Evolutionary conservation across 2,888 invertebrate species (phyloP).

Genomic region (Oeneis ivallda): DNA sequence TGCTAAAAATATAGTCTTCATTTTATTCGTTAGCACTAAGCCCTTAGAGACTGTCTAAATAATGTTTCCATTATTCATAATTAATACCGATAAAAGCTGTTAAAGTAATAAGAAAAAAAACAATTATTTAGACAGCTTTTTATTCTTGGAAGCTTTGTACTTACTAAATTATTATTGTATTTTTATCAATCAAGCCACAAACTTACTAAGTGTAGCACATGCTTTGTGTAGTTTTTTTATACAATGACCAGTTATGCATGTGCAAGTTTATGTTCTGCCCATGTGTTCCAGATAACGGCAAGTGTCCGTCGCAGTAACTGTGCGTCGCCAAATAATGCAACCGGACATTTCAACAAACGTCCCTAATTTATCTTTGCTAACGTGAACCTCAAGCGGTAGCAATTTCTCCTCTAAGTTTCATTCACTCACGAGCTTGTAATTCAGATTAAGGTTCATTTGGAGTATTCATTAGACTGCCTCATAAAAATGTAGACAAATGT

Average conservation of each 20-base stretch:
- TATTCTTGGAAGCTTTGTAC: too few species aligned
- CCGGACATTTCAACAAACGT: slow-evolving; percentile 62
- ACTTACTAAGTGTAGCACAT: too few species aligned
- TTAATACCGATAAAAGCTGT: too few species aligned
- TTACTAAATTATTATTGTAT: too few species aligned
- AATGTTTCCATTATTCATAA: too few species aligned
- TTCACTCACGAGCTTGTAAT: slow-evolving; percentile 52
- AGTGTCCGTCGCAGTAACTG: slow-evolving; percentile 54
- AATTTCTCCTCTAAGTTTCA: slow-evolving; percentile 66
- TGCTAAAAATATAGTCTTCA: too few species aligned
- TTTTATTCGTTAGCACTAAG: too few species aligned
- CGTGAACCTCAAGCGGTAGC: slow-evolving; percentile 66
- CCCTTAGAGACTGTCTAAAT: too few species aligned
- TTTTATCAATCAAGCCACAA: not conserved
- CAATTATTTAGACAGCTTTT: too few species aligned
- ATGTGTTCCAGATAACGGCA: slow-evolving; percentile 56
- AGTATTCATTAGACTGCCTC: slow-evolving; percentile 23
- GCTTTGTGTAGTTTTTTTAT: too few species aligned
- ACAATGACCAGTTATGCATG: too few species aligned
- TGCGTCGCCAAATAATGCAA: slow-evolving; percentile 70
- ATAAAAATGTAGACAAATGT: slow-evolving; percentile 19
- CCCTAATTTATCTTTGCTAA: slow-evolving; percentile 75
- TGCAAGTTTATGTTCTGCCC: slow-evolving; percentile 48
- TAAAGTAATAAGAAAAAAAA: too few species aligned
- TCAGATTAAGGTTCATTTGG: slow-evolving; percentile 45